phyloP scores from a whole-genome alignment of 2,113 vertebrate species.

The Theristicus caerulescens region DNA sequence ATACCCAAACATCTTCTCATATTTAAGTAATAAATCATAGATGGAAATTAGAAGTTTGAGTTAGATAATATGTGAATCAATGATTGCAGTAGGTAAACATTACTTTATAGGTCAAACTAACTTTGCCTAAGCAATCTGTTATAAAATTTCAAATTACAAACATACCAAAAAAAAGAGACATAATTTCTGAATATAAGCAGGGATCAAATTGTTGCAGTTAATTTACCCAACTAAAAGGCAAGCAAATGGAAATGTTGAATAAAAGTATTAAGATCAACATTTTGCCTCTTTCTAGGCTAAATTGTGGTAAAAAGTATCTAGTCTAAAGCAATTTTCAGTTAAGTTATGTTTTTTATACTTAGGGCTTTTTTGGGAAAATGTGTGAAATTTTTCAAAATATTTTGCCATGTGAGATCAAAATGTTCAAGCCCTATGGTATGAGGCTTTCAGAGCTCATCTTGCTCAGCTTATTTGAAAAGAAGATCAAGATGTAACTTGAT shows the following conservation, averaged over 20 bases:
- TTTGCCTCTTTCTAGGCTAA: not conserved
- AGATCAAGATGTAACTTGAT: not conserved
- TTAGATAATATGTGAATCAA: not conserved
- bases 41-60: not conserved
- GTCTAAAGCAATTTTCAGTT: not conserved
- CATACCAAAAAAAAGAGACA: not conserved
- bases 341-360: not conserved
- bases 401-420: not conserved
- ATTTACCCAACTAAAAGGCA: not conserved
- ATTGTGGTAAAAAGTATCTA: not conserved
- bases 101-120: not conserved
- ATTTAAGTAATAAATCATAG: not conserved
- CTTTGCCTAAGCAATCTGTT: not conserved
- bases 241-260: not conserved
- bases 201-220: not conserved
- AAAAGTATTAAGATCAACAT: not conserved
- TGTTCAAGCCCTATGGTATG: not conserved
- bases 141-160: not conserved
- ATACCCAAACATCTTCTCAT: not conserved
- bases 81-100: not conserved
- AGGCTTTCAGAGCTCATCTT: not conserved
- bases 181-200: not conserved
- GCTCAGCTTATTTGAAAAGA: not conserved
- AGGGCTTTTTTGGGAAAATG: fast-evolving
- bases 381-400: not conserved